Percentiles rank a stretch among this genome's conserved stretches.
Evolutionary conservation across 2,113 vertebrate species (phyloP).

Genomic region (Thunnus maccoyii): DNA sequence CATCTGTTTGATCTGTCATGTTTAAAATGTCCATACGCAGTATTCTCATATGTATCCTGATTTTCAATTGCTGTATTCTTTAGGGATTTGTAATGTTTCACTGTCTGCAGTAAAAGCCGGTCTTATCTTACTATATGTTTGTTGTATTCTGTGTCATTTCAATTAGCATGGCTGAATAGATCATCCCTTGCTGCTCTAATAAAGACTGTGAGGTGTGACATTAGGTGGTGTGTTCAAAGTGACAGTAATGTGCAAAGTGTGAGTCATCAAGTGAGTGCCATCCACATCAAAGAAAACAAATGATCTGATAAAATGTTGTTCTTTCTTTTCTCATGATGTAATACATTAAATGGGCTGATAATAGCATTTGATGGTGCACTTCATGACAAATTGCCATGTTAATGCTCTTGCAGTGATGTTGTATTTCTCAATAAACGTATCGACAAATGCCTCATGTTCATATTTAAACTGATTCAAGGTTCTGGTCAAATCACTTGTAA

Average conservation of each 20-base stretch:
- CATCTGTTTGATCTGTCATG: no score
- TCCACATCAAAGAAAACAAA: conserved; percentile 5
- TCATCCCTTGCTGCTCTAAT: not conserved
- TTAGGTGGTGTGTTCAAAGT: conserved; percentile 22
- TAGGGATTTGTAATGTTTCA: not conserved
- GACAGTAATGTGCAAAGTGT: conserved; percentile 1
- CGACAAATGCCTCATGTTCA: conserved; percentile 45
- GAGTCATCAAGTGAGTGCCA: not conserved
- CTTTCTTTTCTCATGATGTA: conserved; percentile 24
- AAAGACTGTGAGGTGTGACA: conserved; percentile 13
- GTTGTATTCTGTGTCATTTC: not conserved
- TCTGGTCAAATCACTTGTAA: conserved; percentile 58
- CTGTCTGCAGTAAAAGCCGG: not conserved
- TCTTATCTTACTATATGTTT: not conserved
- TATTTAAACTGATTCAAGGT: conserved; percentile 59
- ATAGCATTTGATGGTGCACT: conserved; percentile 24
- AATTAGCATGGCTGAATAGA: not conserved
- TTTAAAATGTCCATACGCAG: not conserved
- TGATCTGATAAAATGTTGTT: not conserved
- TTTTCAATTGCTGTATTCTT: not conserved
- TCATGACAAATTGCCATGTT: conserved; percentile 28
- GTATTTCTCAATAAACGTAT: conserved; percentile 27
- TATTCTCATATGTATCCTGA: not conserved
- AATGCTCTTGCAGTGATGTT: conserved; percentile 9
- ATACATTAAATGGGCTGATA: conserved; percentile 5